Conservation (phyloP, 2,797 vertebrate genomes). For the Phoebastria nigripes region DNA sequence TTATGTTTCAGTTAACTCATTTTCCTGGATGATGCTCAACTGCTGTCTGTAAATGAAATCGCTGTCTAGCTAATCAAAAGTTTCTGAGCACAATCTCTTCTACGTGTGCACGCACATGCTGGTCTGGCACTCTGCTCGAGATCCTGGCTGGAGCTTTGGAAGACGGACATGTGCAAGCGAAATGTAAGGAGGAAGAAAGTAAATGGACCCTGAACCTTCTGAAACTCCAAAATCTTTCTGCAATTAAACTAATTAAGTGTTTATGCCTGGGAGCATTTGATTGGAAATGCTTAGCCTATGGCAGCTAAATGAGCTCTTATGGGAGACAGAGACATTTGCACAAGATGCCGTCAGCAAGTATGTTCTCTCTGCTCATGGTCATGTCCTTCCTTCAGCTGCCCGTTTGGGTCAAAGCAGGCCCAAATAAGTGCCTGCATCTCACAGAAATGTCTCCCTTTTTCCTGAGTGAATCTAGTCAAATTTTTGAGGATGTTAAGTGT, state of each 20-base stretch:
- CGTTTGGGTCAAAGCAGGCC: background rate
- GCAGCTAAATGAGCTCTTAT: background rate
- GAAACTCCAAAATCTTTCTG: background rate
- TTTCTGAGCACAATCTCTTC: background rate
- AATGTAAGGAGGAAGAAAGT: background rate
- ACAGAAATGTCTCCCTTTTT: background rate
- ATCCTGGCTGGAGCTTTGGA: background rate
- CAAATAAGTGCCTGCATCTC: background rate
- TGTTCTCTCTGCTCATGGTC: background rate
- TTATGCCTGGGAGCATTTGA: background rate
- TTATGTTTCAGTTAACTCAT: constrained; percentile 29
- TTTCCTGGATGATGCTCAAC: constrained; percentile 40
- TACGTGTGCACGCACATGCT: background rate
- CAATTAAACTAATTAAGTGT: background rate
- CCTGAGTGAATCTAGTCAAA: background rate
- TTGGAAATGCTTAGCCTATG: background rate
- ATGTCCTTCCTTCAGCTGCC: background rate
- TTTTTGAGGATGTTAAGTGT: background rate
- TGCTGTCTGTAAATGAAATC: constrained; percentile 36
- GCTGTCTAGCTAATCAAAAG: constrained; percentile 18
- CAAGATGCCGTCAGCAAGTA: background rate
- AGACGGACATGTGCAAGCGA: background rate
- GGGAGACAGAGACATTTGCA: background rate
- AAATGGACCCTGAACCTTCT: background rate
- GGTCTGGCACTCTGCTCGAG: background rate